These are phyloP conservation scores for Gymnocypris eckloni DNA, from an alignment of 2,797 vertebrate genomes.

Conservation along the genomic window DNA sequence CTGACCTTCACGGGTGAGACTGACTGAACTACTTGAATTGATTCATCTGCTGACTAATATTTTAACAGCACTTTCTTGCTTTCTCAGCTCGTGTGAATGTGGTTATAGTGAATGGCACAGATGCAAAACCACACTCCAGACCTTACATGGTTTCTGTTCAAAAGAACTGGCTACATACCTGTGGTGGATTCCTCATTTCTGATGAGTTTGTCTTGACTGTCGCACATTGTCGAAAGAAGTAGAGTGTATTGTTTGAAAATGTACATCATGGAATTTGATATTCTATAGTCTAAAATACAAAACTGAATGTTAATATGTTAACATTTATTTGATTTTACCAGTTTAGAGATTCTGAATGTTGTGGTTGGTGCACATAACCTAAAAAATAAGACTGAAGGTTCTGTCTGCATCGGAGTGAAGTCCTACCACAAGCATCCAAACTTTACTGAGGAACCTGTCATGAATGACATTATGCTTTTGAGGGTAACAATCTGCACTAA, in stretches of 20 bases:
- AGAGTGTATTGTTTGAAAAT: not conserved
- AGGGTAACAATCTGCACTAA: slow-evolving; percentile 61
- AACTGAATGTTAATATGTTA: not conserved
- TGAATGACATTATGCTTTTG: slow-evolving; percentile 72
- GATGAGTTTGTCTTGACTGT: slow-evolving; percentile 73
- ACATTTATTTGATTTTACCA: not conserved
- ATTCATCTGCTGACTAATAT: not conserved
- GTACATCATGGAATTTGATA: not conserved
- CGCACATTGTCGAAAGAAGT: slow-evolving; percentile 68
- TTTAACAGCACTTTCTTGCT: not conserved
- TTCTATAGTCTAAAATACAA: not conserved
- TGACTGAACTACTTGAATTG: not conserved
- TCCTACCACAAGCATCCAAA: not conserved
- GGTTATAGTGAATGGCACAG: slow-evolving; percentile 59
- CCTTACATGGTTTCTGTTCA: slow-evolving; percentile 76
- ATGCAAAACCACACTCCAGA: slow-evolving; percentile 52
- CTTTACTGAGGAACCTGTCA: not conserved
- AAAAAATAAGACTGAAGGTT: not conserved
- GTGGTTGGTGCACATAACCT: not conserved
- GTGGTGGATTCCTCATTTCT: slow-evolving; percentile 73
- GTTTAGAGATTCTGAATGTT: not conserved
- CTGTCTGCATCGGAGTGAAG: not conserved
- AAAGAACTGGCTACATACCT: slow-evolving; percentile 20
- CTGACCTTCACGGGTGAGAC: slow-evolving; percentile 9
- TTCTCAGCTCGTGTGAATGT: slow-evolving; percentile 44